A percentile compares a stretch with the other conserved stretches of the same genome.
Evolutionary conservation across 2,888 invertebrate species (phyloP).

Genomic region (Paralinhomoeus sp.): DNA sequence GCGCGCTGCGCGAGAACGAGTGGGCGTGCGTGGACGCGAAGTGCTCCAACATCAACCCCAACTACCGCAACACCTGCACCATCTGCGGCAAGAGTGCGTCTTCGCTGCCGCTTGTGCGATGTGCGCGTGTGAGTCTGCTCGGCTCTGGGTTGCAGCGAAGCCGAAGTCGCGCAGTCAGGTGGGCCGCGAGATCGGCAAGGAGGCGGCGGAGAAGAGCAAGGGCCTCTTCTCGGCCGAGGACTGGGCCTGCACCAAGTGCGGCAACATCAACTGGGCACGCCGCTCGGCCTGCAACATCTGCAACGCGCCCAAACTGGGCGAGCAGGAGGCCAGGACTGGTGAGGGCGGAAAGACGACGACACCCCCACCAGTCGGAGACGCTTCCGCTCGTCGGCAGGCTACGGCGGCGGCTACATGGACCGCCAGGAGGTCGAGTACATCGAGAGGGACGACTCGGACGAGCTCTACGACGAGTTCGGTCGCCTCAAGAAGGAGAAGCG

Average conservation of each 20-base stretch:
- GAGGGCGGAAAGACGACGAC: no score
- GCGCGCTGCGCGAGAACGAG: slow-evolving; percentile 24
- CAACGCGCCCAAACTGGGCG: slow-evolving; percentile 87
- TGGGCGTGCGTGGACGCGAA: slow-evolving; percentile 32
- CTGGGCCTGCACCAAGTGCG: slow-evolving; percentile 65
- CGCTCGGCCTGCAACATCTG: slow-evolving; percentile 91
- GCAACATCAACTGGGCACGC: slow-evolving; percentile 98
- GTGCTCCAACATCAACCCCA: slow-evolving; percentile 22
- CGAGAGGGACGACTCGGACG: slow-evolving; percentile 58
- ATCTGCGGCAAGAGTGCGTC: slow-evolving; percentile 28
- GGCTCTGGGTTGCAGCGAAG: slow-evolving; percentile 19
- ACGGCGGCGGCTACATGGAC: slow-evolving; percentile 35
- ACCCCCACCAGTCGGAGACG: no score
- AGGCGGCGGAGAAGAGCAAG: slow-evolving; percentile 86
- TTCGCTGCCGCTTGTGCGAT: no score
- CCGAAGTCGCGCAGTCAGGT: slow-evolving; percentile 17
- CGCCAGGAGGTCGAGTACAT: slow-evolving; percentile 59
- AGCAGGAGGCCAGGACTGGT: slow-evolving; percentile 51
- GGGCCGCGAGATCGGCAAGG: slow-evolving; percentile 85
- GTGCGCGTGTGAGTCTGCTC: not conserved
- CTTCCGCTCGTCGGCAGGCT: slow-evolving; percentile 19
- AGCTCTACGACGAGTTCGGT: slow-evolving; percentile 67
- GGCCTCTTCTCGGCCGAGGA: slow-evolving; percentile 93
- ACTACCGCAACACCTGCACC: slow-evolving; percentile 10
- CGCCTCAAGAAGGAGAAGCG: slow-evolving; percentile 14